Conservation (phyloP, 2,797 vertebrate species). For the Falco biarmicus region DNA sequence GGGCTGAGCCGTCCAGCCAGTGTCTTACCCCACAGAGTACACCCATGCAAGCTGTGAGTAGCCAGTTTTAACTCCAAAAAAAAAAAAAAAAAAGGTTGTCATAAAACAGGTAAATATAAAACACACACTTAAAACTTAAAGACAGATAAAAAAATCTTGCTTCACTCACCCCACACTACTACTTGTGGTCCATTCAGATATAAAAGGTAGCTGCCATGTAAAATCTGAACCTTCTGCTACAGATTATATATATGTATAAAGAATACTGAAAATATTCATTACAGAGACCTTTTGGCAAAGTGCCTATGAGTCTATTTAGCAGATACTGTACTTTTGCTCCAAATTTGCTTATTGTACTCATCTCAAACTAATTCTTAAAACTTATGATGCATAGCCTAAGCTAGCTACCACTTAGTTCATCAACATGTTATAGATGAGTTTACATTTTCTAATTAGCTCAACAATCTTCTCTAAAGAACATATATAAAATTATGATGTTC, state of each 20-base stretch:
- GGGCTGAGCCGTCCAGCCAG: no score
- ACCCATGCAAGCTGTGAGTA: no score
- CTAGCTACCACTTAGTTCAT: background rate
- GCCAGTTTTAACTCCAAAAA: no score
- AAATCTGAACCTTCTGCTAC: background rate
- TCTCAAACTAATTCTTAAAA: background rate
- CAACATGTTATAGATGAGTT: background rate
- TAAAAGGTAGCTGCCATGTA: background rate
- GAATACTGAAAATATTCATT: background rate
- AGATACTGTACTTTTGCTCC: background rate
- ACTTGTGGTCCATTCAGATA: background rate
- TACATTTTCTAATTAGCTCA: slow-evolving; percentile 5
- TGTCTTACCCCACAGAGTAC: no score
- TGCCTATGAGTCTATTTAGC: background rate
- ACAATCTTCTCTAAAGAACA: background rate
- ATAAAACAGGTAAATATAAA: background rate
- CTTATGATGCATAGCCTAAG: background rate
- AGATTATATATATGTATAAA: background rate
- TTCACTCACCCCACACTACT: background rate
- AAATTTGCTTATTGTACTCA: background rate
- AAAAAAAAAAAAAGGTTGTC: background rate
- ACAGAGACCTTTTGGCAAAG: background rate
- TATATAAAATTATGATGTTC: background rate
- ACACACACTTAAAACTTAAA: background rate
- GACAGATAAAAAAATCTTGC: background rate